Evolutionary conservation across 2,888 invertebrate species (phyloP).

Genomic region (Habroteleia sp.): DNA sequence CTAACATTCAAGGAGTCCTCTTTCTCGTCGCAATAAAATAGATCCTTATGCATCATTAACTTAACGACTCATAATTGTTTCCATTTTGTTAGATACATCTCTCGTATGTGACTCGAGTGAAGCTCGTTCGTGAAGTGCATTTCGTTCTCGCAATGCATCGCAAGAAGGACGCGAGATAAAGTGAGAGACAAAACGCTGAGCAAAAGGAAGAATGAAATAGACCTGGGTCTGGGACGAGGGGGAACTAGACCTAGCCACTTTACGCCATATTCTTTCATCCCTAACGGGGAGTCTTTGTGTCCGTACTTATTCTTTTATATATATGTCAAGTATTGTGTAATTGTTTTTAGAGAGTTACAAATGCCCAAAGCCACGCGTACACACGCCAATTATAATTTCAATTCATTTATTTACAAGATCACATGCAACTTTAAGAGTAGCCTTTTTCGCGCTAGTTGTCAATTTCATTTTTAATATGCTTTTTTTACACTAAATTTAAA

Average conservation of each 20-base stretch:
- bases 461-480: too few species aligned
- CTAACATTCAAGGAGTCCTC: too few species aligned
- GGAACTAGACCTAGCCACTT: slow-evolving; percentile 39
- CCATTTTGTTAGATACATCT: slow-evolving; percentile 48
- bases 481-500: too few species aligned
- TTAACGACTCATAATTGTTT: slow-evolving; percentile 59
- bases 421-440: slow-evolving; percentile 14
- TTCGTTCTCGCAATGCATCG: slow-evolving; percentile 24
- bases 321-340: slow-evolving; percentile 58
- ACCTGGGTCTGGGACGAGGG: background rate
- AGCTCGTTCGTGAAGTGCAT: slow-evolving; percentile 36
- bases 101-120: slow-evolving; percentile 44
- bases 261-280: slow-evolving; percentile 42
- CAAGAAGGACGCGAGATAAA: slow-evolving; percentile 26
- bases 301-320: slow-evolving; percentile 49
- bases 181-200: slow-evolving; percentile 30
- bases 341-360: slow-evolving; percentile 59
- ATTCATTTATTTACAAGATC: slow-evolving; percentile 49
- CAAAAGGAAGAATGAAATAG: background rate
- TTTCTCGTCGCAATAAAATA: slow-evolving; percentile 30
- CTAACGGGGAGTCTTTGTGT: slow-evolving; percentile 39
- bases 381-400: slow-evolving; percentile 52
- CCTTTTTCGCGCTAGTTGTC: too few species aligned
- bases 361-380: slow-evolving; percentile 47
- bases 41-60: slow-evolving; percentile 52